Evolutionary conservation across 2,797 vertebrate species (phyloP).

Genomic region (Sebastes cheni): DNA sequence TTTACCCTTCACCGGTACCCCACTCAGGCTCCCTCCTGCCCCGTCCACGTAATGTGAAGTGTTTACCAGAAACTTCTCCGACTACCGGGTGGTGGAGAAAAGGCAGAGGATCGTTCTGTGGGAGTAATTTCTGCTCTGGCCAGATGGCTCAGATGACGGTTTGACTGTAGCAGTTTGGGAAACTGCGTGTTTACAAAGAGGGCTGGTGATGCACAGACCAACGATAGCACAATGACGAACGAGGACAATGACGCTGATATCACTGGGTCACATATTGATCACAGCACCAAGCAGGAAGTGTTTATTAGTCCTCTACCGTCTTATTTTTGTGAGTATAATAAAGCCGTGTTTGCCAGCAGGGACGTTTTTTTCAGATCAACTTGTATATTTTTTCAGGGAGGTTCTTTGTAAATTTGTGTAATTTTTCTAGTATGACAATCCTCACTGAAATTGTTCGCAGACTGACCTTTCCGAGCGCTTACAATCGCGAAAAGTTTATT

Average conservation of each 20-base stretch:
- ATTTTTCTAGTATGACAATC: conserved; percentile 71
- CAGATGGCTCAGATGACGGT: conserved; percentile 34
- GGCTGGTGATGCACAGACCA: conserved; percentile 58
- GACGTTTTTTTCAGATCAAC: conserved; percentile 45
- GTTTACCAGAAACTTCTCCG: conserved; percentile 71
- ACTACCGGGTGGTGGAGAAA: conserved; percentile 8
- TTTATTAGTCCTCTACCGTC: conserved; percentile 21
- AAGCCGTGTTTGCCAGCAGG: conserved; percentile 53
- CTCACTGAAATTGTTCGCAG: conserved; percentile 41
- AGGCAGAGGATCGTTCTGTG: conserved; percentile 18
- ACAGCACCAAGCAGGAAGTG: conserved; percentile 42
- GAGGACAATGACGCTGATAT: conserved; percentile 28
- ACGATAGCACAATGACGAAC: conserved; percentile 74
- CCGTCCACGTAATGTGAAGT: conserved; percentile 47
- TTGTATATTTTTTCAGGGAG: conserved; percentile 69
- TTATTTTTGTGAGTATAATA: conserved; percentile 50
- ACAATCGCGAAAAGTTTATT: conserved; percentile 58
- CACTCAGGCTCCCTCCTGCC: conserved; percentile 57
- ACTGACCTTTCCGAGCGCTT: conserved; percentile 62
- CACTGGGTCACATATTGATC: conserved; percentile 38
- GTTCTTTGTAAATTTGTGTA: conserved; percentile 76
- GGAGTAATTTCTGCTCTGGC: conserved; percentile 37
- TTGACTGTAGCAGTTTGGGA: conserved; percentile 48
- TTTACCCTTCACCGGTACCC: conserved; percentile 42
- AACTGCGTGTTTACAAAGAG: conserved; percentile 71